Evolutionary conservation across 2,113 vertebrate species (phyloP).

Genomic region (Lasiurus borealis): DNA sequence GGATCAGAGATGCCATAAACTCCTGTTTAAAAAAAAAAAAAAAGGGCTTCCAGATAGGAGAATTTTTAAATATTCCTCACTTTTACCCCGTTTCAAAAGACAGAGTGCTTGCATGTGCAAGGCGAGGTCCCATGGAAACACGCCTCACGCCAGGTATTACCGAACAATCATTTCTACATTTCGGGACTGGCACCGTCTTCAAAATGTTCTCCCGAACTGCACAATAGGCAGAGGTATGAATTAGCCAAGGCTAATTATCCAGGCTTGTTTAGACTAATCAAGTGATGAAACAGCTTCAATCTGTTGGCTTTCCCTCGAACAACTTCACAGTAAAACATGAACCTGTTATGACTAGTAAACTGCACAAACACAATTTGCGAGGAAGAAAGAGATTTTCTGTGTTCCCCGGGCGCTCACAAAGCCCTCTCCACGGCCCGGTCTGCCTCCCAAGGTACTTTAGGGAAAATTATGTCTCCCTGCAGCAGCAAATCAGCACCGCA

Average conservation of each 20-base stretch:
- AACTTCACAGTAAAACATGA: conserved; percentile 56
- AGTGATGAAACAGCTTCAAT: conserved; percentile 56
- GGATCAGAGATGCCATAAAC: conserved; percentile 43
- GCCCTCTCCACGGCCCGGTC: not conserved
- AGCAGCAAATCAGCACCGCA: conserved; percentile 64
- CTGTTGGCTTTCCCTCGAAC: conserved; percentile 48
- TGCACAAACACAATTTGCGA: conserved; percentile 47
- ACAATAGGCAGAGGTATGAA: conserved; percentile 70
- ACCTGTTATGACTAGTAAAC: conserved; percentile 70
- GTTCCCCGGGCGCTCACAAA: conserved; percentile 38
- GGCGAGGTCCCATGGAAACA: conserved; percentile 61
- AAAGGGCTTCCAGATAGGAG: conserved; percentile 8
- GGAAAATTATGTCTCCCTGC: conserved; percentile 54
- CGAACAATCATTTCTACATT: conserved; percentile 64
- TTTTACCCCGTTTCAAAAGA: conserved; percentile 66
- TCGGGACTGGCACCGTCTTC: conserved; percentile 65
- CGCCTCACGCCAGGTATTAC: not conserved
- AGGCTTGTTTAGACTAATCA: conserved; percentile 70
- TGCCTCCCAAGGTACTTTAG: conserved; percentile 47
- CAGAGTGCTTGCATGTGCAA: conserved; percentile 64
- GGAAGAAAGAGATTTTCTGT: not conserved
- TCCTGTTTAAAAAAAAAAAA: not conserved
- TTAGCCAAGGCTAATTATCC: conserved; percentile 65
- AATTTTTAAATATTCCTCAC: conserved; percentile 57
- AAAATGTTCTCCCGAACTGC: conserved; percentile 41